Percentiles rank a stretch among this genome's conserved stretches.
Evolutionary conservation across 2,113 vertebrate species (phyloP).

Genomic region (Rousettus leschenaultii): DNA sequence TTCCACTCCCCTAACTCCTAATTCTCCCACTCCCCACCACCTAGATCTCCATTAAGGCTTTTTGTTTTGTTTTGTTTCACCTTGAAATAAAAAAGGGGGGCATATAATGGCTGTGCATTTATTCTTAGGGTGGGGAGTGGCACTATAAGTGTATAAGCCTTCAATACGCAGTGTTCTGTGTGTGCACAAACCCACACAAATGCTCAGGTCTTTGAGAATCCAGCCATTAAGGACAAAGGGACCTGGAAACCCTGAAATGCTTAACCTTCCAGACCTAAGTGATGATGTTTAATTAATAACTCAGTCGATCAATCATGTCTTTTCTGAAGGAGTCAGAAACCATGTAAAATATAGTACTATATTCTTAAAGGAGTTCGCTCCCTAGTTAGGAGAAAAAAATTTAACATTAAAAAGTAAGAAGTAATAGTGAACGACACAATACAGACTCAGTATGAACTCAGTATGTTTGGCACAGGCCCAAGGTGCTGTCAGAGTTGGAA

Average conservation of each 20-base stretch:
- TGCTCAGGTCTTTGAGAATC: not conserved
- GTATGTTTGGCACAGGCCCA: not conserved
- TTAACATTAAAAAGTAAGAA: not conserved
- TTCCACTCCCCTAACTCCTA: constrained; percentile 3
- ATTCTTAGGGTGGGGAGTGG: not conserved
- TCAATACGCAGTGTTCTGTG: not conserved
- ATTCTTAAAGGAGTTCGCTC: not conserved
- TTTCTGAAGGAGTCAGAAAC: constrained; percentile 18
- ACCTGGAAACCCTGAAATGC: not conserved
- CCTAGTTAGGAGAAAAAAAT: not conserved
- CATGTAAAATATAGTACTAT: not conserved
- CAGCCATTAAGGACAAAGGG: not conserved
- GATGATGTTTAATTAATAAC: not conserved
- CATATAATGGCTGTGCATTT: not conserved
- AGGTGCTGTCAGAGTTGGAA: not conserved
- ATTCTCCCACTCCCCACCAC: not conserved
- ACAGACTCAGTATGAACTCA: not conserved
- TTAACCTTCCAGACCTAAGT: not conserved
- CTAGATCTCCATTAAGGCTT: constrained; percentile 1
- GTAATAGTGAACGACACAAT: not conserved
- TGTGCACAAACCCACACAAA: not conserved
- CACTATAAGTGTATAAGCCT: not conserved
- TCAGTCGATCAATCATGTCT: not conserved
- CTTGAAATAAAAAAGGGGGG: not conserved
- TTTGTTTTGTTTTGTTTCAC: constrained; percentile 31